Evolutionary conservation across 2,888 invertebrate species (phyloP).

Genomic region (Drosophila neutralis): DNA sequence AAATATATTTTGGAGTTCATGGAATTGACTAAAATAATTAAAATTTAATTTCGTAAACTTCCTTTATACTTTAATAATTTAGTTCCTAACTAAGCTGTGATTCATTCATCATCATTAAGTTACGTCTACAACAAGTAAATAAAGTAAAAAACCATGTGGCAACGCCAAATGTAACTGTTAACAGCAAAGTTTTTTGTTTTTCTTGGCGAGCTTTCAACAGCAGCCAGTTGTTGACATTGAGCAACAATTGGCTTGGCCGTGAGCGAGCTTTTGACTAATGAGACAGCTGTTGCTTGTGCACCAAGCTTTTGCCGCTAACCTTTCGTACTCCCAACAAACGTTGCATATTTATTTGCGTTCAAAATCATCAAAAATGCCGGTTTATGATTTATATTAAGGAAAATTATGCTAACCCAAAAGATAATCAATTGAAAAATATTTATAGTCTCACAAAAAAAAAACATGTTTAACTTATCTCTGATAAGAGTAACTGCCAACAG

Average conservation of each 20-base stretch:
- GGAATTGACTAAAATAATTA: background rate
- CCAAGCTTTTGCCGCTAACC: slow-evolving; percentile 53
- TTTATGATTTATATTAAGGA: background rate
- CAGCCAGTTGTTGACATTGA: slow-evolving; percentile 37
- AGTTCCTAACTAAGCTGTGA: too few relatives aligned
- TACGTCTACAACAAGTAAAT: background rate
- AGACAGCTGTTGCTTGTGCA: slow-evolving; percentile 64
- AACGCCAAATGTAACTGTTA: slow-evolving; percentile 45
- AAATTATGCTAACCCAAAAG: background rate
- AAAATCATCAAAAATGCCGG: slow-evolving; percentile 36
- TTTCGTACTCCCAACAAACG: slow-evolving; percentile 15
- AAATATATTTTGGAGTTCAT: background rate
- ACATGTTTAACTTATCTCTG: background rate
- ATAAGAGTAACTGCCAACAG: slow-evolving; percentile 4
- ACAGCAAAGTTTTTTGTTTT: slow-evolving; percentile 32
- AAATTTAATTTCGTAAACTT: background rate
- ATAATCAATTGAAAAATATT: background rate
- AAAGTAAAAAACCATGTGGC: slow-evolving; percentile 38
- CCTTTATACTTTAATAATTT: too few relatives aligned
- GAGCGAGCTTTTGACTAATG: slow-evolving; percentile 45
- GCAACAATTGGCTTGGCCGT: slow-evolving; percentile 37
- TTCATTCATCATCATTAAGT: background rate
- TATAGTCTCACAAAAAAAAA: background rate
- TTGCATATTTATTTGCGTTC: slow-evolving; percentile 20
- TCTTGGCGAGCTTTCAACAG: background rate